These are phyloP conservation scores for Perccottus glenii DNA, from an alignment of 2,113 vertebrate species.

Conservation along the genomic window DNA sequence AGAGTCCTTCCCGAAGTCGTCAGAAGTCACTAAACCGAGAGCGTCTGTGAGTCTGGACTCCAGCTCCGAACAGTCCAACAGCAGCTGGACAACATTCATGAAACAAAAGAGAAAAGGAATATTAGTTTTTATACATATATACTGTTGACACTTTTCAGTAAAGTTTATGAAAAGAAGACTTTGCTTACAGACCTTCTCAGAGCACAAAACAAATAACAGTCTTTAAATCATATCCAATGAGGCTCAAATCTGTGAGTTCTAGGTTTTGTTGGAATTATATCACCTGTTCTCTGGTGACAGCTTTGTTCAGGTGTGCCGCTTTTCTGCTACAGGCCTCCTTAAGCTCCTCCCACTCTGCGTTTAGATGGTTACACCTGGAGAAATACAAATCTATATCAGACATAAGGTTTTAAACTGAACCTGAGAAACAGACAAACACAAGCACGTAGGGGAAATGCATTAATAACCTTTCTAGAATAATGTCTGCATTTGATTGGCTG, in stretches of 20 bases:
- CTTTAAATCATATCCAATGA: no score
- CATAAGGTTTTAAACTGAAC: not conserved
- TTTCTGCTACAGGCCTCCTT: conserved; percentile 79
- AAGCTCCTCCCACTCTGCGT: conserved; percentile 81
- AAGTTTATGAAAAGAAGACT: no score
- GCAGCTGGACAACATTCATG: conserved; percentile 70
- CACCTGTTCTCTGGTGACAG: conserved; percentile 84
- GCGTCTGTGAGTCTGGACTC: conserved; percentile 83
- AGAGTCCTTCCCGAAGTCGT: conserved; percentile 83
- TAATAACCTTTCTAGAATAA: conserved; percentile 73
- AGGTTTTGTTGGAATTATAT: not conserved
- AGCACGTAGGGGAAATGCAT: not conserved
- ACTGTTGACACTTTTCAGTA: no score
- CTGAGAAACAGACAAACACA: not conserved
- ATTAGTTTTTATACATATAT: no score
- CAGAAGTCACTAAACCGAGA: conserved; percentile 73
- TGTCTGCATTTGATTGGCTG: conserved; percentile 71
- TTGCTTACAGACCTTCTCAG: not conserved
- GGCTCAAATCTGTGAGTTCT: no score
- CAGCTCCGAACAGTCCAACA: conserved; percentile 84
- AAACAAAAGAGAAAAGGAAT: not conserved
- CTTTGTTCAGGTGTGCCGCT: conserved; percentile 78
- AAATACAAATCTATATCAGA: not conserved
- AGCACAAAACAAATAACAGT: no score
- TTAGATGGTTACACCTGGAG: conserved; percentile 72